Evolutionary conservation across 2,888 invertebrate genomes (phyloP), one percentile per base, ranked within the genome.

Genomic region (Caenorhabditis wallacei): DNA sequence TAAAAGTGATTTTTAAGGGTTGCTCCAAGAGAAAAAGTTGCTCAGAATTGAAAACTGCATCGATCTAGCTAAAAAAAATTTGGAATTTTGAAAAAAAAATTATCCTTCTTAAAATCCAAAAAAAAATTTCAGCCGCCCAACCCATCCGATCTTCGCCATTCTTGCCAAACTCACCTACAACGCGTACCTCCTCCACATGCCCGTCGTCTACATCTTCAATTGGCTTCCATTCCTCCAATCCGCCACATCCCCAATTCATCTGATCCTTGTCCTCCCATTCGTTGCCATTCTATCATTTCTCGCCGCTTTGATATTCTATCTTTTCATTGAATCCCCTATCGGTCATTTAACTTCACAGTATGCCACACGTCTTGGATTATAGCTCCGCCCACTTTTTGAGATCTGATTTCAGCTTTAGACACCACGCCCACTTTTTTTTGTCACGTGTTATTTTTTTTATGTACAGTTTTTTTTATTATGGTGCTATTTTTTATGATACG

Each of bases 131-230:
- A 89, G 89, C 30, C 53, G 80, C 8, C 63, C 80, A 20, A 82
- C 88, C 16, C 51, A 75, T 46, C 78, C 72, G 18, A 68, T 82
- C 37, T 90, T 89, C 88, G 75, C 88, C 1, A 83, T 90, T 13
- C 72, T 89, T 24, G 90, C 89, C 37, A 86, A 87, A 46, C 88
- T 90, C 57, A 90, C 89, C 61, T 91, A 88, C 87, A 86, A 87
- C 63, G 90, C 87, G 18, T 90, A 90, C 66, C 88, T 91, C 8
- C 83, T 90, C 3, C 91, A 91, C 80, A 91, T 91, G 91, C 91
- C 91, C 20, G 84, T 90, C 53, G 89, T 91, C 64, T 91, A 89
- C 84, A 74, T 89, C 63, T 89, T 91, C 86, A 91, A 90, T 74
- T 79, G 86, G 70, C 78, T 89, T 0, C 74, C 82, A n/a, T 88